Base-by-base conservation (phyloP, 2,113 vertebrate genomes). In the Ovis canadensis region DNA sequence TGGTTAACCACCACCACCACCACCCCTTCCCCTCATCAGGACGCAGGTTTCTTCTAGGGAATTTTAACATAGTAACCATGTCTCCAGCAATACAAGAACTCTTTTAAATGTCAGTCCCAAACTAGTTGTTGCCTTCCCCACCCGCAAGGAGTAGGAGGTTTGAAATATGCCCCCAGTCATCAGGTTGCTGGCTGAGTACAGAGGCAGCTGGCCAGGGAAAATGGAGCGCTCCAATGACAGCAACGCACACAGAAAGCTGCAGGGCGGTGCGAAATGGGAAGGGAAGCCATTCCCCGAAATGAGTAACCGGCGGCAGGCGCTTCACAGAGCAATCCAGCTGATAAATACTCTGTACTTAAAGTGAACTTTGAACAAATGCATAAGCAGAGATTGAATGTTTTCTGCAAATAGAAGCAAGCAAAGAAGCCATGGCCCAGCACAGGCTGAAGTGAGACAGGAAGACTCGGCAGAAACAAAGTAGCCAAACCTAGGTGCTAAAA, bases 341-440 rank as follows among this genome's bases (percentile, higher is more conserved):
- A 94, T 84, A 89, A 83, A 97, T 90, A 93, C 80, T 52, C 78
- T 48, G 96, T 95, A 91, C 94, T 97, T 89, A 95, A 78, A 91
- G 94, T 94, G 95, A 96, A 97, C 98, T 95, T 97, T 78, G 90
- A 97, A 93, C 97, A 96, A 85, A 96, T 54, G 92, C 92, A 60
- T n/a, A 36, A 92, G 88, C 95, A 90, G 97, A 94, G 83, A 94
- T 52, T 2, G 94, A 92, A 85, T 43, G 71, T 88, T 89, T 91
- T 80, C 74, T 96, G 87, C 64, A 96, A 91, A 83, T 13, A 67
- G 92, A 50, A 84, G 55, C 21, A 40, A 88, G 81, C 25, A 50
- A 81, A 85, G 89, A 93, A 93, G 78, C 36, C 13, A 6, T 0
- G 9, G 85, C 83, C 78, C 87, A 21, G 77, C 45, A 4, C 8